These are phyloP conservation scores for Phoenicopterus ruber DNA, from an alignment of 2,113 vertebrate genomes.

Conservation along the genomic window DNA sequence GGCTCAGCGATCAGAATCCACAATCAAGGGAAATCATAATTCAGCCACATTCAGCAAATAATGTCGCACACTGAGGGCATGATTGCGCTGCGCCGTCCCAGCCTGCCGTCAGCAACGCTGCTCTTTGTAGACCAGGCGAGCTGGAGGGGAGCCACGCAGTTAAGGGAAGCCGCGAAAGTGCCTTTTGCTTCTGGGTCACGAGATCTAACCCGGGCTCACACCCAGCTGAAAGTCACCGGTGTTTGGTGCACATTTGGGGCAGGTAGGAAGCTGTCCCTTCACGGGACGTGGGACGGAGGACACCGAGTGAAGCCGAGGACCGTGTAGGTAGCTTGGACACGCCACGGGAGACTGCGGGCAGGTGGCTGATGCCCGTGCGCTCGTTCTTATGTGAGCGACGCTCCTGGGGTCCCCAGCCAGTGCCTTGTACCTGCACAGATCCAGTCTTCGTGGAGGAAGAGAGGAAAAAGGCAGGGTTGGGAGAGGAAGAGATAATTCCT, in stretches of 20 bases:
- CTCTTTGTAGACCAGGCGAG: not conserved
- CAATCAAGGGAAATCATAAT: not conserved
- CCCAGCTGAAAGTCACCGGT: not conserved
- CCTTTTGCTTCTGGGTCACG: not conserved
- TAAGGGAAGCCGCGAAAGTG: not conserved
- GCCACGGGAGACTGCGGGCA: not conserved
- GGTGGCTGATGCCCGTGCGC: not conserved
- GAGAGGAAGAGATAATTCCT: not conserved
- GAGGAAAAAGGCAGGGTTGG: not conserved
- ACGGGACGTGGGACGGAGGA: not conserved
- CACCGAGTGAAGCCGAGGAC: not conserved
- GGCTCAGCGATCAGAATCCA: not conserved
- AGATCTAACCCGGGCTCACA: not conserved
- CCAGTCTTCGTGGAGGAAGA: not conserved
- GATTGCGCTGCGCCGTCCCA: not conserved
- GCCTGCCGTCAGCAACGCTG: not conserved
- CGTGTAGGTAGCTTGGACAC: not conserved
- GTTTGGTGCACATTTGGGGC: not conserved
- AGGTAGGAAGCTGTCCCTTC: not conserved
- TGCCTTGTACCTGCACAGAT: not conserved
- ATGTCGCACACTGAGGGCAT: not conserved
- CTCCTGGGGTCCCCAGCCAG: not conserved
- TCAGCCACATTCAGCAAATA: not conserved
- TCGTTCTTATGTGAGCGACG: accelerated
- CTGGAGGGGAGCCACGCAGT: not conserved